These are phyloP conservation scores for Hedya salicella DNA, from an alignment of 2,888 invertebrate species.

Conservation along the genomic window DNA sequence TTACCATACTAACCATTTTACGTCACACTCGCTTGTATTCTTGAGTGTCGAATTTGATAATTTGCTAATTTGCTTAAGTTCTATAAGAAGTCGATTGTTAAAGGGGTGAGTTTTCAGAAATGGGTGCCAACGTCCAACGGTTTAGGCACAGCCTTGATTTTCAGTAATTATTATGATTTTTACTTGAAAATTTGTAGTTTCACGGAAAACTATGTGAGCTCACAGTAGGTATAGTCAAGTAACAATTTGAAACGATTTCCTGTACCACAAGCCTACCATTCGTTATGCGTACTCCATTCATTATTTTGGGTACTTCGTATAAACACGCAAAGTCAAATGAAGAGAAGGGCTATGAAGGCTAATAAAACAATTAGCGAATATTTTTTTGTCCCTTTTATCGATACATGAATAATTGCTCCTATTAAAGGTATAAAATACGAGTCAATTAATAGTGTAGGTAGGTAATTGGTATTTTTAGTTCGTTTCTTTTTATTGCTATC, in stretches of 20 bases:
- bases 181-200: too few species aligned
- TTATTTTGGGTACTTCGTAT: constrained; percentile 8
- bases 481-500: constrained; percentile 7
- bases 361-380: constrained; percentile 12
- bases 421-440: constrained; percentile 20
- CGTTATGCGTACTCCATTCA: constrained; percentile 10
- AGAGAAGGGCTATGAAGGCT: constrained; percentile 20
- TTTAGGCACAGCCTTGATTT: background rate
- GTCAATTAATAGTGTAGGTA: constrained; percentile 2
- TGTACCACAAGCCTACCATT: constrained; percentile 1
- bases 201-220: too few species aligned
- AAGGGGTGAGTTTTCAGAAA: too few species aligned
- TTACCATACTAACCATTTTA: too few species aligned
- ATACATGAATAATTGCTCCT: constrained; percentile 16
- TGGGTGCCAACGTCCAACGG: too few species aligned
- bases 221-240: too few species aligned
- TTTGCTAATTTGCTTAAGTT: too few species aligned
- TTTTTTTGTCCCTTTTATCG: constrained; percentile 18
- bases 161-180: background rate
- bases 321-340: constrained; percentile 3
- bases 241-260: background rate
- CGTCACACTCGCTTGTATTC: too few species aligned
- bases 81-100: too few species aligned
- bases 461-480: constrained; percentile 4
- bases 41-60: too few species aligned